These are phyloP conservation scores for Hippocampus barbouri DNA, from an alignment of 2,113 vertebrate genomes.

Conservation along the genomic window DNA sequence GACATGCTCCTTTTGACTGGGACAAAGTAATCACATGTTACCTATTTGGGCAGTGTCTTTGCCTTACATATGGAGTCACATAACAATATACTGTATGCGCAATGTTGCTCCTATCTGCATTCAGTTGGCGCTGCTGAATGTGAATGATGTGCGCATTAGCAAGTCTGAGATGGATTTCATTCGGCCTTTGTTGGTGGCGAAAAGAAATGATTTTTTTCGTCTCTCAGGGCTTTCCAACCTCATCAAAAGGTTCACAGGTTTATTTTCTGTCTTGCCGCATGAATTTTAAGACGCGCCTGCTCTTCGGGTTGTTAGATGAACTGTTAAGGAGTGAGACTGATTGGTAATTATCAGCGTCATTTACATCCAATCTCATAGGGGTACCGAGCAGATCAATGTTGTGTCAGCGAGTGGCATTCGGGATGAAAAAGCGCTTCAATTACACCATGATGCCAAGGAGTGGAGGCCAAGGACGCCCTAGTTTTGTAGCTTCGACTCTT, in stretches of 20 bases:
- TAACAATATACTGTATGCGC: constrained; percentile 4
- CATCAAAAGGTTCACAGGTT: constrained; percentile 54
- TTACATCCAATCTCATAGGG: constrained; percentile 61
- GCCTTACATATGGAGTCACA: constrained; percentile 16
- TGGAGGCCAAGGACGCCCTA: constrained; percentile 40
- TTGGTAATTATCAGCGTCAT: constrained; percentile 68
- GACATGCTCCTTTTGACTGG: constrained; percentile 69
- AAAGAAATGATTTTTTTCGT: constrained; percentile 51
- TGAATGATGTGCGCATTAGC: constrained; percentile 31
- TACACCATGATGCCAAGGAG: constrained; percentile 57
- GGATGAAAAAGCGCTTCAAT: constrained; percentile 43
- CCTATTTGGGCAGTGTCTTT: constrained; percentile 55
- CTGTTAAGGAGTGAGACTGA: constrained; percentile 58
- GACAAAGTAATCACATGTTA: constrained; percentile 70
- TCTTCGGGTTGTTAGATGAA: constrained; percentile 56
- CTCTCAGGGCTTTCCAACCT: constrained; percentile 37
- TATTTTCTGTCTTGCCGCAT: constrained; percentile 51
- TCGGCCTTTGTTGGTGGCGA: constrained; percentile 34
- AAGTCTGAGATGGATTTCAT: constrained; percentile 21
- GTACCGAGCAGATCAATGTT: constrained; percentile 58
- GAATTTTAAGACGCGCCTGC: constrained; percentile 59
- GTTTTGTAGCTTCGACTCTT: background rate
- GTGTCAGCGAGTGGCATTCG: constrained; percentile 51
- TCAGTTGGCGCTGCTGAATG: constrained; percentile 13
- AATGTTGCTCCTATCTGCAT: constrained; percentile 12